Evolutionary conservation across 2,888 invertebrate genomes (phyloP).

Genomic region (Eupithecia exiguata): DNA sequence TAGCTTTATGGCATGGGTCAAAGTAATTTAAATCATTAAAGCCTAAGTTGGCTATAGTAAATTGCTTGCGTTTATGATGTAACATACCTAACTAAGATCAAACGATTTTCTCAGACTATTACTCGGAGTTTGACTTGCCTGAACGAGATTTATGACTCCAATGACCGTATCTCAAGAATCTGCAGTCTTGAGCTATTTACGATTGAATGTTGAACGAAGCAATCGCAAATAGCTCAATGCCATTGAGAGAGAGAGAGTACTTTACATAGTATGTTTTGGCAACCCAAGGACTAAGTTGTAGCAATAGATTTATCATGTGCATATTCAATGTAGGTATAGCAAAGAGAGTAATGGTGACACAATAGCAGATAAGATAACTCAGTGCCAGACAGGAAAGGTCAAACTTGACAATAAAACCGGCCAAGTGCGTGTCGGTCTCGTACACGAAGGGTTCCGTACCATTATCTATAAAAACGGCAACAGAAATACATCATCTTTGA

Average conservation of each 20-base stretch:
- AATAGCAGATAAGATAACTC: background rate
- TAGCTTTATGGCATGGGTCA: background rate
- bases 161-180: slow-evolving; percentile 19
- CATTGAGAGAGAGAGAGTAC: slow-evolving; percentile 17
- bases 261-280: slow-evolving; percentile 17
- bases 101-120: slow-evolving; percentile 14
- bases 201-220: too few relatives aligned
- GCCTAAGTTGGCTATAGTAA: background rate
- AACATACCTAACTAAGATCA: slow-evolving; percentile 12
- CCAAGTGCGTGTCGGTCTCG: too few relatives aligned
- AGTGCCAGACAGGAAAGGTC: background rate
- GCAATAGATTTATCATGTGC: background rate
- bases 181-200: background rate
- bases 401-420: too few relatives aligned
- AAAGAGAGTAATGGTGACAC: background rate
- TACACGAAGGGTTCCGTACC: too few relatives aligned
- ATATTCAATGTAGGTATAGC: background rate
- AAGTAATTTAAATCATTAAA: slow-evolving; percentile 1
- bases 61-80: slow-evolving; percentile 9
- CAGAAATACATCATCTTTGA: too few relatives aligned
- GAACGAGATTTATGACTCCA: slow-evolving; percentile 22
- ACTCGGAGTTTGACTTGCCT: slow-evolving; percentile 22
- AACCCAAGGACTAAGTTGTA: slow-evolving; percentile 12
- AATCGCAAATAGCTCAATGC: slow-evolving; percentile 29
- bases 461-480: too few relatives aligned